Base-by-base conservation (phyloP, 2,888 invertebrate species). In the Erynnis tages region DNA sequence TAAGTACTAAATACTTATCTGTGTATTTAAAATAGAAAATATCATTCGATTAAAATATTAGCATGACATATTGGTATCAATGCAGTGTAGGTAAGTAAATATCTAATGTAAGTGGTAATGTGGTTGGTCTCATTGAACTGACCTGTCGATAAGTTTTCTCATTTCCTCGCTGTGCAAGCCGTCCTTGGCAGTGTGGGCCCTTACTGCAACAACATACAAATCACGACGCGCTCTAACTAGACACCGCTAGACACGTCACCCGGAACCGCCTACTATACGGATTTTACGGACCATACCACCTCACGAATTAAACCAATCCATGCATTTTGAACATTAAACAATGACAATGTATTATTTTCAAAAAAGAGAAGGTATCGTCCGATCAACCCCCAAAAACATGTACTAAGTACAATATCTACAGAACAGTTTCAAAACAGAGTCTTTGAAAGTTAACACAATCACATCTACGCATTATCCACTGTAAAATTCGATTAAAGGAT, bases 81-180 rank as follows among this genome's bases (percentile, higher is more conserved):
- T 50, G 43, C 50, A 14, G 13, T 27, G 50, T 44, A n/a, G 10
- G n/a, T 41, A n/a, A 8, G n/a, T 41, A 50, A 13, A 21, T 23
- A 50, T 37, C 29, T 29, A 44, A 37, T 56, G 56, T 55, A 56
- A 48, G 38, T 55, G 57, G 54, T 56, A 52, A 59, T 62, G 57
- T 61, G 67, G 4, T 64, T 56, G 71, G 73, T 65, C 78, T 75
- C 63, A 60, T 52, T 55, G 67, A 82, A 94, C 93, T 95, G 93
- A 97, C 97, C 96, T 97, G 94, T 97, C 97, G 92, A 97, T 95
- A 91, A 97, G 95, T 94, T 96, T 97, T 92, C 97, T 94, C 95
- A 97, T 96, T 93, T 97, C 97, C 93, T 97, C 97, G 91, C 94
- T 95, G 91, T 95, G 94, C 94, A 96, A 94, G 92, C 95, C 95